Percentiles rank a stretch among this genome's conserved stretches.
phyloP scores from a whole-genome alignment of 2,113 vertebrate species.

The Gymnogyps californianus region DNA sequence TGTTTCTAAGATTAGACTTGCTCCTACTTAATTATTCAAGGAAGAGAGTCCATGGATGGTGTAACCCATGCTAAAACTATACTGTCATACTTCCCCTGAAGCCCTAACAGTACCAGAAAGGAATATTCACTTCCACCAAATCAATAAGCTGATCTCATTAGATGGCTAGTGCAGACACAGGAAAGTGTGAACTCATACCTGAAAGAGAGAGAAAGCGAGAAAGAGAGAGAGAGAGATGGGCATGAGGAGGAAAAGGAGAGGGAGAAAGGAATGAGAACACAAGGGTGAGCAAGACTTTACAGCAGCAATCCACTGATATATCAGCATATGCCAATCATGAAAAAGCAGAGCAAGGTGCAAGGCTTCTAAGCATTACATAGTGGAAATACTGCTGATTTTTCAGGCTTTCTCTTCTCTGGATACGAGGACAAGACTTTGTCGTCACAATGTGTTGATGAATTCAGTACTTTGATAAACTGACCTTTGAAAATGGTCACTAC shows the following conservation, averaged over 20 bases:
- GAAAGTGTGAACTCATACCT: not conserved
- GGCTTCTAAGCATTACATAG: not conserved
- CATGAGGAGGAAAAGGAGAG: not conserved
- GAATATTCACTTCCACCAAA: not conserved
- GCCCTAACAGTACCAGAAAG: not conserved
- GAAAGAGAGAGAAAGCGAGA: not conserved
- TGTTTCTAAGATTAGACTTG: not conserved
- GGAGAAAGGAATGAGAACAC: not conserved
- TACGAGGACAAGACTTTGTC: not conserved
- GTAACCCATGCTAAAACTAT: not conserved
- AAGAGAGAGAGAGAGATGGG: not conserved
- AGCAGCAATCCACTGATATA: not conserved
- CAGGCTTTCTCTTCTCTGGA: not conserved
- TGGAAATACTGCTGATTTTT: not conserved
- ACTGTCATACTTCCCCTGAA: not conserved
- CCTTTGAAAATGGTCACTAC: not conserved
- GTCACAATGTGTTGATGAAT: not conserved
- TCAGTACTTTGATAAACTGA: not conserved
- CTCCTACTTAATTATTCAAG: not conserved
- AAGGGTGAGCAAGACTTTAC: not conserved
- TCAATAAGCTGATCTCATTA: not conserved
- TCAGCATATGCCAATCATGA: accelerated
- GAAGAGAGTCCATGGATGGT: not conserved
- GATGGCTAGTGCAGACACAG: not conserved
- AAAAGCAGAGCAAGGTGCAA: not conserved